phyloP scores from a whole-genome alignment of 2,113 vertebrate genomes.

The Terrapene triunguis region DNA sequence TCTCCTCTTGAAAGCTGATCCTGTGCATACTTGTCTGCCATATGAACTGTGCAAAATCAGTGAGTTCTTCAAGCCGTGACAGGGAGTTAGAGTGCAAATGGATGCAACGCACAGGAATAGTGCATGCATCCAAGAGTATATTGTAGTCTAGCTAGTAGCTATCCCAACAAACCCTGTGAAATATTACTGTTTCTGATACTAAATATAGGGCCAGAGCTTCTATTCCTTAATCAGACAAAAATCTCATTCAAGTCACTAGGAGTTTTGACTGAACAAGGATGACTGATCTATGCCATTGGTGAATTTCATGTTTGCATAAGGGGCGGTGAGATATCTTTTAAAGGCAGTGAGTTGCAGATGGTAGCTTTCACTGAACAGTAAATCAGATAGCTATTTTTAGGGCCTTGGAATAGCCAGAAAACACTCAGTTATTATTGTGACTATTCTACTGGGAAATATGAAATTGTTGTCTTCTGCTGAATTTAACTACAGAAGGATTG shows the following conservation, averaged over 20 bases:
- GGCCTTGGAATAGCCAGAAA: neutral
- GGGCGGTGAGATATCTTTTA: neutral
- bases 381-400: neutral
- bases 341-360: neutral
- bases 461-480: neutral
- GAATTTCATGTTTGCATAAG: neutral
- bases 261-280: neutral
- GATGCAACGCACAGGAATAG: conserved; percentile 31
- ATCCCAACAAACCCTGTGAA: conserved; percentile 10
- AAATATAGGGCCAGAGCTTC: neutral
- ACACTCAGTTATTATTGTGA: neutral
- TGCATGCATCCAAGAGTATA: conserved; percentile 10
- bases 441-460: neutral
- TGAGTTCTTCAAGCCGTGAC: conserved; percentile 18
- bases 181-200: neutral
- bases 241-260: conserved; percentile 8
- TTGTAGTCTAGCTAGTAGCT: neutral
- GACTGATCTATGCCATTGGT: neutral
- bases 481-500: neutral
- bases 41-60: neutral
- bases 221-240: neutral
- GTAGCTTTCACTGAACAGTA: neutral
- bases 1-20: conserved; percentile 45
- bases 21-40: conserved; percentile 34
- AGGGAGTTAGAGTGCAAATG: conserved; percentile 34